phyloP scores from a whole-genome alignment of 2,888 invertebrate species.

The Ectropis crepuscularia region DNA sequence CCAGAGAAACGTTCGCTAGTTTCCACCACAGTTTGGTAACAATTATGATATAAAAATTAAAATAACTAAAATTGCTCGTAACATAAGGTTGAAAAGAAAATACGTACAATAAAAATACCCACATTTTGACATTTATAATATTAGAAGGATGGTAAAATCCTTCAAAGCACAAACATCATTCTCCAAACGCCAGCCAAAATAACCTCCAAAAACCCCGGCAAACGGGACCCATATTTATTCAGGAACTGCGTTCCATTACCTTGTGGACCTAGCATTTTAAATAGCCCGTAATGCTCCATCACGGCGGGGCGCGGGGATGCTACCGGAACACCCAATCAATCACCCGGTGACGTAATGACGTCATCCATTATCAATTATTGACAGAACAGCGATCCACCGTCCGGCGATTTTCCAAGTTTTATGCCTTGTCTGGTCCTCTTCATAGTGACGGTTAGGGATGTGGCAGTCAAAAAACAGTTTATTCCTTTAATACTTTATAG shows the following conservation, averaged over 20 bases:
- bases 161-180: no score
- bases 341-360: conserved; percentile 79
- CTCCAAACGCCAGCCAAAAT: background rate
- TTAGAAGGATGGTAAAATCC: no score
- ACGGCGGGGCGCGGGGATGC: conserved; percentile 21
- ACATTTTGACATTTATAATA: no score
- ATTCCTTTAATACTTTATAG: background rate
- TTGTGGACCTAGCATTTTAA: conserved; percentile 38
- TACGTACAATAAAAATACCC: no score
- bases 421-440: conserved; percentile 55
- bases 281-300: conserved; percentile 31
- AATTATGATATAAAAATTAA: no score
- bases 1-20: no score
- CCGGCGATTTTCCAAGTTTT: conserved; percentile 75
- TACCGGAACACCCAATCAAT: conserved; percentile 75
- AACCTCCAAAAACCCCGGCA: background rate
- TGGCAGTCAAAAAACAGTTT: background rate
- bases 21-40: no score
- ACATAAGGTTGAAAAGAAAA: no score
- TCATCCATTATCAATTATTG: conserved; percentile 84
- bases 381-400: conserved; percentile 74
- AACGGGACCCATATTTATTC: conserved; percentile 14
- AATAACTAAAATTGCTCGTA: no score
- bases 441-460: conserved; percentile 17
- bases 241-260: conserved; percentile 31